Evolutionary conservation across 2,888 invertebrate species (phyloP).

Genomic region (Ganaspis brasiliensis): DNA sequence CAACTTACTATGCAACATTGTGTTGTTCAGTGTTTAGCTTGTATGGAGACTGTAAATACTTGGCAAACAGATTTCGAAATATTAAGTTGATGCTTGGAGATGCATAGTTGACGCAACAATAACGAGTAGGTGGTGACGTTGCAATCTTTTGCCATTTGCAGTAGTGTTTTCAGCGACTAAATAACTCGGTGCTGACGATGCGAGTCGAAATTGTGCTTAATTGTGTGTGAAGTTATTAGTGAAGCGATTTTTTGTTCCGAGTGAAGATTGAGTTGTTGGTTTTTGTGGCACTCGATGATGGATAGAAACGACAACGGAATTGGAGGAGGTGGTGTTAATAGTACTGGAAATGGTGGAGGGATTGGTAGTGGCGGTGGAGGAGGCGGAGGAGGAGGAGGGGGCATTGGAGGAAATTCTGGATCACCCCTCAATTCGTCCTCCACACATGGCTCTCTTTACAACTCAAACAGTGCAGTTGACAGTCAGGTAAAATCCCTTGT

Average conservation of each 20-base stretch:
- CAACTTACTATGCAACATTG: conserved; percentile 3
- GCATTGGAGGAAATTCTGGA: conserved; percentile 65
- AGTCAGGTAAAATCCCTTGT: conserved; percentile 67
- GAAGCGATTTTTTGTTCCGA: conserved; percentile 23
- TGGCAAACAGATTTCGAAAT: conserved; percentile 17
- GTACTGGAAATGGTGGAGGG: conserved; percentile 47
- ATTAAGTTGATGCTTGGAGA: neutral
- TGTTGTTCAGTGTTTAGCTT: neutral
- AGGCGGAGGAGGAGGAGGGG: conserved; percentile 64
- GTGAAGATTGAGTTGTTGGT: conserved; percentile 44
- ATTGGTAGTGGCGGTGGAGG: conserved; percentile 54
- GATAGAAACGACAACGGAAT: conserved; percentile 42
- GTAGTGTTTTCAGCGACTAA: conserved; percentile 23
- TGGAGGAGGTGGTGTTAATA: conserved; percentile 25
- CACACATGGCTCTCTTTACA: conserved; percentile 67
- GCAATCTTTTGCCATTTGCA: conserved; percentile 30
- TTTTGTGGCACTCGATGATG: conserved; percentile 50
- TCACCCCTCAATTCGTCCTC: conserved; percentile 70
- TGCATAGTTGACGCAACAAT: conserved; percentile 52
- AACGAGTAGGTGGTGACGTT: conserved; percentile 53
- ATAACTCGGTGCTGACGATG: conserved; percentile 17
- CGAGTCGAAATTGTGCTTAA: conserved; percentile 22
- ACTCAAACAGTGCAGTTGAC: conserved; percentile 69
- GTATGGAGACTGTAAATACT: conserved; percentile 17
- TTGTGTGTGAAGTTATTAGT: conserved; percentile 27